Percentiles rank a stretch among this genome's conserved stretches.
These are phyloP conservation scores for Halictus quadricinctus DNA, from an alignment of 2,888 invertebrate genomes.

Conservation along the genomic window DNA sequence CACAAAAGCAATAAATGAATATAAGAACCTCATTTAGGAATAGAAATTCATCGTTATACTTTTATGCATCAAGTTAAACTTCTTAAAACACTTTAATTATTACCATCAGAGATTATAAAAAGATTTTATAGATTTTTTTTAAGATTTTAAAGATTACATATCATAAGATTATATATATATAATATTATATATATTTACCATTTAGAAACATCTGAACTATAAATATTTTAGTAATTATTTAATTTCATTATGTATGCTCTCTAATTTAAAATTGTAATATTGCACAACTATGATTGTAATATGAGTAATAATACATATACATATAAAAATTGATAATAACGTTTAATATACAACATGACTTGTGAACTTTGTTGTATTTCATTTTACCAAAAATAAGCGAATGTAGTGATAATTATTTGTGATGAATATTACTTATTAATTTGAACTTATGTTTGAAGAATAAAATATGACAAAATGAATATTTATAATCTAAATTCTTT, in stretches of 20 bases:
- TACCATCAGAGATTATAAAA: slow-evolving; percentile 2
- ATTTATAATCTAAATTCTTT: slow-evolving; percentile 11
- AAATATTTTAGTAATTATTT: background rate
- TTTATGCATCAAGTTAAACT: slow-evolving; percentile 16
- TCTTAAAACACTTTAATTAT: slow-evolving; percentile 19
- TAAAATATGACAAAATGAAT: slow-evolving; percentile 26
- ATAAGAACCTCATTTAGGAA: slow-evolving; percentile 29
- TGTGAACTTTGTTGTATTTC: slow-evolving; percentile 13
- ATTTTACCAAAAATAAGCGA: slow-evolving; percentile 8
- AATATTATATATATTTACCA: slow-evolving; percentile 23
- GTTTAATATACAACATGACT: slow-evolving; percentile 1
- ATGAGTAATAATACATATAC: background rate
- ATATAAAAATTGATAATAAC: background rate
- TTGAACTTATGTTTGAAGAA: slow-evolving; percentile 26
- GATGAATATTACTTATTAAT: slow-evolving; percentile 21
- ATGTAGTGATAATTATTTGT: slow-evolving; percentile 21
- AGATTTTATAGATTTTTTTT: too few relatives aligned
- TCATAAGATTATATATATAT: too few relatives aligned
- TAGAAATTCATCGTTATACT: slow-evolving; percentile 34
- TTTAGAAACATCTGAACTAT: slow-evolving; percentile 13
- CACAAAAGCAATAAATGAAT: slow-evolving; percentile 47
- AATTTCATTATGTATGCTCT: slow-evolving; percentile 24
- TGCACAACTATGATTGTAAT: background rate
- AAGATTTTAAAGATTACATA: too few relatives aligned
- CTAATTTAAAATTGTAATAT: slow-evolving; percentile 1